Evolutionary conservation across 2,888 invertebrate genomes (phyloP), one percentile per base, ranked within the genome.

Genomic region (Odontocolon sp.): DNA sequence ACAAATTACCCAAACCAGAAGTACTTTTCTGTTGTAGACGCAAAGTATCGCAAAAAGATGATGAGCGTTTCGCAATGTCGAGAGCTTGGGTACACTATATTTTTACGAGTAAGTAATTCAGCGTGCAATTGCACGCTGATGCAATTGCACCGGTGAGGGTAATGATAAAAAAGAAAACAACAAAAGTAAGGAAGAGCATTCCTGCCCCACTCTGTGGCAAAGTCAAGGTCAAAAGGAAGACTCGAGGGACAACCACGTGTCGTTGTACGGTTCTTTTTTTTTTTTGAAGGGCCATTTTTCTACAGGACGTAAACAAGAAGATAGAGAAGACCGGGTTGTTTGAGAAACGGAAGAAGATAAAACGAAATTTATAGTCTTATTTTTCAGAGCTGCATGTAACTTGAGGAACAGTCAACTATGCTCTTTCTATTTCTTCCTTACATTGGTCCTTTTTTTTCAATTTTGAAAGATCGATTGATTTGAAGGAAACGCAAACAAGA

Each of bases 211-310:
- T 16, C 31, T 18, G 33, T 9, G 8, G 54, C 33, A 64, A 59
- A 69, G 69, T 69, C 75, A 75, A 75, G 75, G 75, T 42, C 26
- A 36, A 42, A 64, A 42, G 47, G 63, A 61, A 54, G 38, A 28
- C 6, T 26, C 21, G n/a, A 33, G 11, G 50, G 23, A 54, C 2
- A 31, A 54, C 59, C 36, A 52, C 66, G 40, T 54, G 57, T 18
- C 36, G 3, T 40, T 5, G n/a, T 5, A 28, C 11, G 23, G 5
- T 14, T 16, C 11, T 42, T 56, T 45, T 26, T 47, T 54, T 52
- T 11, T 38, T 52, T 52, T 66, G n/a, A 18, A 28, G 28, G 45
- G 14, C 36, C 9, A 16, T 8, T n/a, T 45, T n/a, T 11, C 26
- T 33, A 18, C 14, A 9, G 52, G 28, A 36, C 5, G 67, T 61